Percentiles rank a stretch among this genome's conserved stretches.
These are phyloP conservation scores for Siniperca knerii DNA, from an alignment of 2,113 vertebrate genomes.

Conservation along the genomic window DNA sequence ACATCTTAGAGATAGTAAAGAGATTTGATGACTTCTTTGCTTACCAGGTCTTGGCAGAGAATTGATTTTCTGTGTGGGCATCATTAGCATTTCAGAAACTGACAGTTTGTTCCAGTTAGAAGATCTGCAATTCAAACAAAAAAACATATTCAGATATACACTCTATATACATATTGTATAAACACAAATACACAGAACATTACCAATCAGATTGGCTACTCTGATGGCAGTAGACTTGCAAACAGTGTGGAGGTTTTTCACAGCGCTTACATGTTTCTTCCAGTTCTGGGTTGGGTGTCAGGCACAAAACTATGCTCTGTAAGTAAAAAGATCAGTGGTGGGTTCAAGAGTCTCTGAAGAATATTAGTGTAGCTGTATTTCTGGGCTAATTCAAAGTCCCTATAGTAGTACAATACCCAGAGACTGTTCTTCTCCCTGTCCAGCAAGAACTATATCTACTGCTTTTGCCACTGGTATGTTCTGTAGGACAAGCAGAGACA, in stretches of 20 bases:
- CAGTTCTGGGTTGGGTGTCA: conserved; percentile 84
- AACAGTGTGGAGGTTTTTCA: background rate
- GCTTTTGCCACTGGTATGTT: conserved; percentile 69
- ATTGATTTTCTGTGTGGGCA: conserved; percentile 66
- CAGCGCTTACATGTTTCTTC: conserved; percentile 84
- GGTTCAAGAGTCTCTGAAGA: background rate
- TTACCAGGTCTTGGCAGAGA: conserved; percentile 66
- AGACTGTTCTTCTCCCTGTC: conserved; percentile 46
- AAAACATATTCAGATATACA: background rate
- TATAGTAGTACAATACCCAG: conserved; percentile 68
- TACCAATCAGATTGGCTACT: background rate
- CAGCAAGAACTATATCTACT: conserved; percentile 50
- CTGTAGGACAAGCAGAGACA: conserved; percentile 55
- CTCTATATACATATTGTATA: background rate
- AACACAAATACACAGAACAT: background rate
- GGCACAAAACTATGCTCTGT: conserved; percentile 85
- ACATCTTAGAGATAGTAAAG: fast-evolving
- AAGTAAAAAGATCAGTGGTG: conserved; percentile 35
- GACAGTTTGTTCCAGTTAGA: conserved; percentile 70
- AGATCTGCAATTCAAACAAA: conserved; percentile 59
- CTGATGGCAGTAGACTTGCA: background rate
- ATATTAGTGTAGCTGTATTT: background rate
- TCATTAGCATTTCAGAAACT: conserved; percentile 73
- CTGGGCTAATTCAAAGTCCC: background rate
- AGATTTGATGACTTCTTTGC: background rate